These are phyloP conservation scores for Clangula hyemalis DNA, from an alignment of 2,797 vertebrate genomes.

Conservation along the genomic window DNA sequence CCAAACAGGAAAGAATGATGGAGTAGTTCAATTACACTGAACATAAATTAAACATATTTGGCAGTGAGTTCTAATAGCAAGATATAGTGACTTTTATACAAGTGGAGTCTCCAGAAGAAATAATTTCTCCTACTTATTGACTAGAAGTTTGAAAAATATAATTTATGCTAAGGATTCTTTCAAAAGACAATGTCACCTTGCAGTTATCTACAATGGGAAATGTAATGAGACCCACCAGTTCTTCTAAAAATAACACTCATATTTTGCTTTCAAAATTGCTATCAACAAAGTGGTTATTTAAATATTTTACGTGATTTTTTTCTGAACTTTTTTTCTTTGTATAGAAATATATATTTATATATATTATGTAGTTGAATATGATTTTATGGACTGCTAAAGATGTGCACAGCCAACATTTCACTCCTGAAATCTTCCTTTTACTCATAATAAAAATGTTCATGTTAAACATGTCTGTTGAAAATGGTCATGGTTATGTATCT, in stretches of 20 bases:
- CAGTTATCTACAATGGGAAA: neutral
- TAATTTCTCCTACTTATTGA: neutral
- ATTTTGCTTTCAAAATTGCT: neutral
- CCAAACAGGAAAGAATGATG: slow-evolving; percentile 30
- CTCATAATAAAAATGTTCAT: neutral
- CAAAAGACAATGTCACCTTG: neutral
- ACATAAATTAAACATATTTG: slow-evolving; percentile 46
- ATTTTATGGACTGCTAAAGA: slow-evolving; percentile 5
- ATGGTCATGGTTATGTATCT: slow-evolving; percentile 15
- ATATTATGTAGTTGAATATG: neutral
- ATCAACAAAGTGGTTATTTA: neutral
- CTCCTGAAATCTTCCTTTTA: neutral
- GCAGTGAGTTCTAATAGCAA: slow-evolving; percentile 6
- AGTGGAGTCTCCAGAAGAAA: neutral
- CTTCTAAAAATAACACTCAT: neutral
- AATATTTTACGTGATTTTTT: neutral
- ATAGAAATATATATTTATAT: neutral
- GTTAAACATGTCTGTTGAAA: slow-evolving; percentile 11
- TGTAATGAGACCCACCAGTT: neutral
- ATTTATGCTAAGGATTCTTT: neutral
- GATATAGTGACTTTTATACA: neutral
- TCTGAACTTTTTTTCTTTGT: neutral
- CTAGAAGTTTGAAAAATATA: neutral
- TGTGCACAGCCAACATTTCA: neutral
- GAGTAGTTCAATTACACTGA: slow-evolving; percentile 13